phyloP scores from a whole-genome alignment of 2,113 vertebrate species.

The Aptenodytes patagonicus region DNA sequence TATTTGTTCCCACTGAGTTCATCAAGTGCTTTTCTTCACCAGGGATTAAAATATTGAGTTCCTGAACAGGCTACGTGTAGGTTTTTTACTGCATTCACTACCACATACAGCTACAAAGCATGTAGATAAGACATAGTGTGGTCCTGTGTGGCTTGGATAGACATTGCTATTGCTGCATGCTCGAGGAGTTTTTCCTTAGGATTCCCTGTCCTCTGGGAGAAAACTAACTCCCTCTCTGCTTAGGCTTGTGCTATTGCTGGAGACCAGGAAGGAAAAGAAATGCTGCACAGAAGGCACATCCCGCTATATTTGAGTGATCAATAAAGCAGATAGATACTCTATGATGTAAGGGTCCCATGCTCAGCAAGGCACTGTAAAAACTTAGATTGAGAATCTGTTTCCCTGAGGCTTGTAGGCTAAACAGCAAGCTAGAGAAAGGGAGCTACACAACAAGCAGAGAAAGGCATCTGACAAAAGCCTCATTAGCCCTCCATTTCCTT shows the following conservation, averaged over 20 bases:
- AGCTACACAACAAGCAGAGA: neutral
- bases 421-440: neutral
- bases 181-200: neutral
- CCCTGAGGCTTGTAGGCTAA: neutral
- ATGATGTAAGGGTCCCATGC: neutral
- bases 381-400: neutral
- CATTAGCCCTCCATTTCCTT: conserved; percentile 6
- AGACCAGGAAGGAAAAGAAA: neutral
- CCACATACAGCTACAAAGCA: neutral
- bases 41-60: neutral
- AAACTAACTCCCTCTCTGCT: neutral
- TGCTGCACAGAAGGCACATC: neutral
- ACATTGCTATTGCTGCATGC: neutral
- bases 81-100: neutral
- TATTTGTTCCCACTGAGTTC: neutral
- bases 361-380: neutral
- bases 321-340: neutral
- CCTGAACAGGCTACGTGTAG: neutral
- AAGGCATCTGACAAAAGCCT: conserved; percentile 4
- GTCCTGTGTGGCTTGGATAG: neutral
- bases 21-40: neutral
- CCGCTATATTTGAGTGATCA: neutral
- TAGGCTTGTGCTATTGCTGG: neutral
- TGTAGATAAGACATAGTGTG: neutral
- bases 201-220: neutral